Conservation (phyloP, 2,113 vertebrate species). For the Tragelaphus scriptus region DNA sequence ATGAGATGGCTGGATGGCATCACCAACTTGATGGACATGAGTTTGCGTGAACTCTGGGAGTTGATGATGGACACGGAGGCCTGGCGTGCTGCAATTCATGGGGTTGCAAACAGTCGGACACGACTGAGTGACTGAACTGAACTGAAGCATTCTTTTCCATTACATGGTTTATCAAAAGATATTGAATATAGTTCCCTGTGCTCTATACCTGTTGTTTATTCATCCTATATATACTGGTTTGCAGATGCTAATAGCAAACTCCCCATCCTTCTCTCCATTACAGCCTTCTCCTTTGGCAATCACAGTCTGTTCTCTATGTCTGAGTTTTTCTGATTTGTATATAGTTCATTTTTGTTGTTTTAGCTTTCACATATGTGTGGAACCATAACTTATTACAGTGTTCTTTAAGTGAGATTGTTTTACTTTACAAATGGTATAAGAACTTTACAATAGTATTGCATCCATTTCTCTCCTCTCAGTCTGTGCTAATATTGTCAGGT, state of each 20-base stretch:
- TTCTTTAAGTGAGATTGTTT: not conserved
- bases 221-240: not conserved
- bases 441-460: not conserved
- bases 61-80: too few relatives aligned
- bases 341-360: not conserved
- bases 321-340: not conserved
- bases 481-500: not conserved
- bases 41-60: too few relatives aligned
- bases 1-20: too few relatives aligned
- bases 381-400: not conserved
- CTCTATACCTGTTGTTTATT: not conserved
- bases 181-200: not conserved
- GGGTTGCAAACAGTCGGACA: too few relatives aligned
- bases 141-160: not conserved
- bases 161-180: not conserved
- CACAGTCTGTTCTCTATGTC: not conserved
- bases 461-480: not conserved
- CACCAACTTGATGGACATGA: too few relatives aligned
- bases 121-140: too few relatives aligned
- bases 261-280: not conserved
- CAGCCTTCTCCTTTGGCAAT: not conserved
- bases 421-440: not conserved
- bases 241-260: not conserved
- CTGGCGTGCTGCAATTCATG: too few relatives aligned
- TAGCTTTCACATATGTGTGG: not conserved